Conservation (phyloP, 2,888 invertebrate species). For the Norana najaformis region DNA sequence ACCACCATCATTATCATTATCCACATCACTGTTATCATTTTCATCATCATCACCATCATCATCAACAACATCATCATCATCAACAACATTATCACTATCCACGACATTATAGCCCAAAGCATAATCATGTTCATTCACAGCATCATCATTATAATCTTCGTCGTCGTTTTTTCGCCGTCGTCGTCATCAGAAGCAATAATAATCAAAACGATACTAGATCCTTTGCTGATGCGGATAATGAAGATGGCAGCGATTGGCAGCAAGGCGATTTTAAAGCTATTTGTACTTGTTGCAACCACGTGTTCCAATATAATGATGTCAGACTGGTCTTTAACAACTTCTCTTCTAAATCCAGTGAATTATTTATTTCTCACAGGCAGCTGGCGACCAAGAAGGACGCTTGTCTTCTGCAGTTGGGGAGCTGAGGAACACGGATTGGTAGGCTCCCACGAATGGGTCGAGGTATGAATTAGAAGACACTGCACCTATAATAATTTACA, state of each 20-base stretch:
- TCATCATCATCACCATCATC: too few relatives aligned
- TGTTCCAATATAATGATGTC: neutral
- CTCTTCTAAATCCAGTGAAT: neutral
- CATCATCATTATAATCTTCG: too few relatives aligned
- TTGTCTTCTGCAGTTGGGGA: conserved; percentile 63
- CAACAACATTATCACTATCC: too few relatives aligned
- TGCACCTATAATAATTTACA: neutral
- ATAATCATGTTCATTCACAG: too few relatives aligned
- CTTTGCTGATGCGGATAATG: neutral
- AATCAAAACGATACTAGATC: too few relatives aligned
- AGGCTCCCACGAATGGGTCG: conserved; percentile 63
- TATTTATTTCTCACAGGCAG: conserved; percentile 31
- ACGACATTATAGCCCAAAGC: too few relatives aligned
- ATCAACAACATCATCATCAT: too few relatives aligned
- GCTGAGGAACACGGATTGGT: conserved; percentile 63
- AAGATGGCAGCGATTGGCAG: neutral
- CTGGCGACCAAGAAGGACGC: conserved; percentile 62
- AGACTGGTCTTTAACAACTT: neutral
- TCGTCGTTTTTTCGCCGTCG: too few relatives aligned
- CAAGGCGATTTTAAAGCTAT: neutral
- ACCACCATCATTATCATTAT: too few relatives aligned
- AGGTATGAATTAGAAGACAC: conserved; percentile 46
- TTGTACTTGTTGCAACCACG: neutral
- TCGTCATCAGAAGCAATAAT: neutral
- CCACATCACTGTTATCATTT: too few relatives aligned